phyloP scores from a whole-genome alignment of 2,113 vertebrate genomes.

The Archilochus colubris region DNA sequence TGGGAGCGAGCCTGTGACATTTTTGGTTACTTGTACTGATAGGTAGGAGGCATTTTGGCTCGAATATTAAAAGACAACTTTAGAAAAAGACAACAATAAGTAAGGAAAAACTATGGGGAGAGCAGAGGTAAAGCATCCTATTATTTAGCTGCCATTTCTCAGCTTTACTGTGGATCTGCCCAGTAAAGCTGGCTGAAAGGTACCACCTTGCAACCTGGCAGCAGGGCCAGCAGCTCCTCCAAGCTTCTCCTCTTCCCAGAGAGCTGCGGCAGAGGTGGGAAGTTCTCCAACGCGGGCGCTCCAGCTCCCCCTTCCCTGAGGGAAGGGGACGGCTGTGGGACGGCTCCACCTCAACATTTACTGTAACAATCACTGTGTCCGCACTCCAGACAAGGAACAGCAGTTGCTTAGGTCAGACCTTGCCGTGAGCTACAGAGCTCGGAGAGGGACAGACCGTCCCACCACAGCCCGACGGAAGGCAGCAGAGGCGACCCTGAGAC shows the following conservation, averaged over 20 bases:
- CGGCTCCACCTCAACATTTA: background rate
- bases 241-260: background rate
- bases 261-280: too few species aligned
- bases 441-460: rapidly evolving
- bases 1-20: rapidly evolving
- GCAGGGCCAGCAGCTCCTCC: rapidly evolving
- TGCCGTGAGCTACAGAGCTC: rapidly evolving
- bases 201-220: rapidly evolving
- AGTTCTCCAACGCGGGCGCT: rapidly evolving
- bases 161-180: background rate
- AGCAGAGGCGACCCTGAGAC: rapidly evolving
- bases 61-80: background rate
- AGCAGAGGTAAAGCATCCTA: background rate
- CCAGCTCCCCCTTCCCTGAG: background rate
- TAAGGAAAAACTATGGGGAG: rapidly evolving
- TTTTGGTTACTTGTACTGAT: background rate
- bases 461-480: rapidly evolving
- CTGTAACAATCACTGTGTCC: rapidly evolving
- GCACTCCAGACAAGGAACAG: rapidly evolving
- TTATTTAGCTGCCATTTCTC: background rate
- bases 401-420: rapidly evolving
- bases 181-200: too few species aligned
- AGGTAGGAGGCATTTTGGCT: background rate
- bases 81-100: rapidly evolving
- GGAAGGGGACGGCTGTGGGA: too few species aligned